phyloP scores from a whole-genome alignment of 2,113 vertebrate genomes.

The Capreolus pygargus region DNA sequence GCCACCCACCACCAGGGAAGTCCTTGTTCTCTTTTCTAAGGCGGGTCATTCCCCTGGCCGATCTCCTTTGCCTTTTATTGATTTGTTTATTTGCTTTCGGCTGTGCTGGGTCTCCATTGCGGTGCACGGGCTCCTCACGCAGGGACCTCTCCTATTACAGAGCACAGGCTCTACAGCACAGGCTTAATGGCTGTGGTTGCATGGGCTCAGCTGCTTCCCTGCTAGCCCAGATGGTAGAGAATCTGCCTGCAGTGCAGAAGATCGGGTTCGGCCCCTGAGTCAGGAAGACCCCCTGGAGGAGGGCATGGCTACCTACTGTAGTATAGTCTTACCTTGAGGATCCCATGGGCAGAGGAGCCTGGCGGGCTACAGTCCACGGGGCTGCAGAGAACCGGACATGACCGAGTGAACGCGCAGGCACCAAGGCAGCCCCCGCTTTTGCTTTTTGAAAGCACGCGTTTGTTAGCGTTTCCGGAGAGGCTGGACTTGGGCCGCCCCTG shows the following conservation, averaged over 20 bases:
- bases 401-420: background rate
- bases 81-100: accelerated
- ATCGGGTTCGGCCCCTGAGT: background rate
- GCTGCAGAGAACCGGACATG: background rate
- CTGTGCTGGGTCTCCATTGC: background rate
- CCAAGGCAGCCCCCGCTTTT: background rate
- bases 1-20: background rate
- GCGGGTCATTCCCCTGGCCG: background rate
- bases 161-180: accelerated
- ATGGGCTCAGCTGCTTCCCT: background rate
- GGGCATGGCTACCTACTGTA: background rate
- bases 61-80: accelerated
- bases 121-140: too few species aligned
- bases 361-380: background rate
- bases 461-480: background rate
- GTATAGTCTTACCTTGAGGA: background rate
- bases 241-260: background rate
- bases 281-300: background rate
- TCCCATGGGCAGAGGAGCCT: background rate
- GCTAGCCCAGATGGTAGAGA: background rate
- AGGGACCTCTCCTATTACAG: background rate
- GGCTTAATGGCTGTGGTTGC: background rate
- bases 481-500: background rate
- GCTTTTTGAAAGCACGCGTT: background rate
- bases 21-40: background rate